A percentile compares a stretch with the other conserved stretches of the same genome.
These are phyloP conservation scores for Hydractinia symbiolongicarpus DNA, from an alignment of 30 jellyfish, hydroid and myxozoan species.

Conservation along the genomic window DNA sequence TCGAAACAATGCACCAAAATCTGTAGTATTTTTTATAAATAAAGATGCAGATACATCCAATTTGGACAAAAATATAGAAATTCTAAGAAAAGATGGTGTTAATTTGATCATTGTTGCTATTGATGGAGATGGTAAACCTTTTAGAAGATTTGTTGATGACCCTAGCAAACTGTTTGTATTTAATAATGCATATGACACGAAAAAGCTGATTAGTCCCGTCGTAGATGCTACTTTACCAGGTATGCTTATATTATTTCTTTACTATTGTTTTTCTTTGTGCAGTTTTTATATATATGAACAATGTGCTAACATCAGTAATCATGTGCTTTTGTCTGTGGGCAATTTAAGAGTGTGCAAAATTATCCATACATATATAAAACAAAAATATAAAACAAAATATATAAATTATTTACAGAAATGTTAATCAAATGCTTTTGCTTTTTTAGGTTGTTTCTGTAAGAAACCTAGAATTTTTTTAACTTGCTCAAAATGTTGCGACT, in stretches of 20 bases:
- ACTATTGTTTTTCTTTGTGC: no score
- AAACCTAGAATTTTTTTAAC: no score
- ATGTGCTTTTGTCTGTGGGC: no score
- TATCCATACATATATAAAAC: no score
- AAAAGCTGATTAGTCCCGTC: background rate
- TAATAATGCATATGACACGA: background rate
- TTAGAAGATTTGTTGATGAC: background rate
- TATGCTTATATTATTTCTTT: background rate
- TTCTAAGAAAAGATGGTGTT: conserved; percentile 4
- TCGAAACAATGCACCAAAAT: conserved; percentile 44
- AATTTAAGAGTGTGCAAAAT: no score
- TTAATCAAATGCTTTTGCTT: no score
- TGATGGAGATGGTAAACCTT: conserved; percentile 13
- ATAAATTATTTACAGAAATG: no score
- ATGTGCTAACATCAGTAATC: no score
- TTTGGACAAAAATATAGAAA: background rate
- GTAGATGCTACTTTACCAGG: background rate
- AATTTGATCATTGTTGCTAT: conserved; percentile 7
- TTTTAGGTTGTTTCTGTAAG: no score
- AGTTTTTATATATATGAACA: no score
- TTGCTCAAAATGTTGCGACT: no score
- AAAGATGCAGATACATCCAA: conserved; percentile 5
- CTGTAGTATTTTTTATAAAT: conserved; percentile 33
- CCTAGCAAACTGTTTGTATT: background rate
- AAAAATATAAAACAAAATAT: no score